Base-by-base conservation (phyloP, 1,140 invertebrate genomes). In the Conopomorpha cramerella region DNA sequence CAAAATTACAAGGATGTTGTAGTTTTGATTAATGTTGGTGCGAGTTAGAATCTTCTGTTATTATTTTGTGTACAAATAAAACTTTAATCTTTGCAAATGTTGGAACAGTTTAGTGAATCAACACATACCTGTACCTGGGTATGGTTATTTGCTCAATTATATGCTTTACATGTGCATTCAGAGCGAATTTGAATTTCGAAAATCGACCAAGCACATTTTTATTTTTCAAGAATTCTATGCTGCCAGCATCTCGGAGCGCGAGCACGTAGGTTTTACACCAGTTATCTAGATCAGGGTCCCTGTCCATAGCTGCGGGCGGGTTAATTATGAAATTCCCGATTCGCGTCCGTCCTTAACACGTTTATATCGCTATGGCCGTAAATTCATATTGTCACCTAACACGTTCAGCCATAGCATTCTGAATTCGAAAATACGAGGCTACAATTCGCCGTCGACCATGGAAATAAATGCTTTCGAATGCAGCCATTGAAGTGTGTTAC, bases 391-490 rank as follows among this genome's bases (percentile, higher is more conserved):
- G 49, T 50, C 56, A 54, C 40, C 49, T 59, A 56, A 57, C 52
- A 66, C 51, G 54, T 55, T 55, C 51, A 23, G 36, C 39, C 45
- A 29, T 47, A 46, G 49, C 51, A 51, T 43, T 27, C 43, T 58
- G 56, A 55, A 65, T 63, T 63, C 43, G 46, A 58, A 65, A 66
- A 65, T 54, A 51, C 54, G 45, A 53, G 39, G 48, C 51, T 38
- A 47, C 37, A 45, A 60, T 53, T 56, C 55, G 45, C 45, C 54
- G 44, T 14, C 56, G 54, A 53, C 58, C 55, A 55, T 61, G 55
- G 52, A 71, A 64, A 70, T 73, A 68, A 73, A 73, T 66, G 50
- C 54, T 67, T 64, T 67, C 59, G 51, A 60, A 66, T 68, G 58
- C 65, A 67, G 54, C 58, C 51, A 60, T 67, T 71, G 51, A 68